These are phyloP conservation scores for Agrotis ipsilon DNA, from an alignment of 2,888 invertebrate species.

Conservation along the genomic window DNA sequence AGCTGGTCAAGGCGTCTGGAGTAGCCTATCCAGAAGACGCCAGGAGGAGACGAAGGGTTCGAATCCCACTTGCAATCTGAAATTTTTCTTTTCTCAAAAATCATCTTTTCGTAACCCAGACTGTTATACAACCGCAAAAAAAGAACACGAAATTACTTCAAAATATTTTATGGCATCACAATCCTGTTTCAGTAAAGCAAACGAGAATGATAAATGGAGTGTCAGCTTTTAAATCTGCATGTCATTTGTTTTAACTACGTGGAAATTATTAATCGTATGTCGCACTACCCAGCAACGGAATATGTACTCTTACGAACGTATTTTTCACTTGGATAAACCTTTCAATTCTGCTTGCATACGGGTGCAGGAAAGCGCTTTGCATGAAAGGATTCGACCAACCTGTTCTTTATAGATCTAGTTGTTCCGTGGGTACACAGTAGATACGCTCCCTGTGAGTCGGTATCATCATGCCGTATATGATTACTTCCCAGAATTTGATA, in stretches of 20 bases:
- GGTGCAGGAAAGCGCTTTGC: conserved; percentile 6
- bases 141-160: not conserved
- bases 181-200: conserved; percentile 27
- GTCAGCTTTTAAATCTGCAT: conserved; percentile 34
- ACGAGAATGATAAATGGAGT: conserved; percentile 27
- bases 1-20: no score
- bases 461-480: no score
- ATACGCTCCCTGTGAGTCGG: not conserved
- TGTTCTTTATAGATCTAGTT: not conserved
- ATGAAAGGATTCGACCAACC: not conserved
- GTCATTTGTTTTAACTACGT: conserved; percentile 29
- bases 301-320: not conserved
- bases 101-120: no score
- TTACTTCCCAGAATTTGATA: no score
- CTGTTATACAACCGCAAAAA: no score
- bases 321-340: not conserved
- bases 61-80: no score
- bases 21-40: no score
- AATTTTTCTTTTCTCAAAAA: no score
- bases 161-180: conserved; percentile 5
- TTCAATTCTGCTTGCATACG: not conserved
- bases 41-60: no score
- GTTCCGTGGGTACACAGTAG: not conserved
- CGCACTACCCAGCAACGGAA: not conserved
- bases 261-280: conserved; percentile 17